phyloP scores from a whole-genome alignment of 2,888 invertebrate species.

The Cephonodes hylas region DNA sequence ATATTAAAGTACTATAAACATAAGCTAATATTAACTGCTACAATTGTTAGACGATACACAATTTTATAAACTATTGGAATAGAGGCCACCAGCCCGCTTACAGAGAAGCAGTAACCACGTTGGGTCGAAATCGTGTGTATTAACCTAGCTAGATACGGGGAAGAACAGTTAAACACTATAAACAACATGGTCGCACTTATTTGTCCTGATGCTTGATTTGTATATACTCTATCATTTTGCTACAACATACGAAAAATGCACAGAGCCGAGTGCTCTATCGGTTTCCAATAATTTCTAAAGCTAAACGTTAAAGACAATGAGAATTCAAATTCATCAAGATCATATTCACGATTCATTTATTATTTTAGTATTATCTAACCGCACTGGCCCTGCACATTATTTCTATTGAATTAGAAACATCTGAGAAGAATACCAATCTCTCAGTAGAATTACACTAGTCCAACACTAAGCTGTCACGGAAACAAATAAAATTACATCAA shows the following conservation, averaged over 20 bases:
- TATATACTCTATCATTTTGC: not conserved
- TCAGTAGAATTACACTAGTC: not conserved
- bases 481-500: not conserved
- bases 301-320: not conserved
- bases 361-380: not conserved
- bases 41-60: conserved; percentile 1
- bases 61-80: conserved; percentile 1
- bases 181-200: conserved; percentile 41
- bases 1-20: not conserved
- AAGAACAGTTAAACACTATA: conserved; percentile 44
- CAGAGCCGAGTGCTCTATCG: not conserved
- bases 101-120: conserved; percentile 36
- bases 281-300: not conserved
- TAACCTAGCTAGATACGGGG: conserved; percentile 51
- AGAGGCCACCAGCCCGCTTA: conserved; percentile 37
- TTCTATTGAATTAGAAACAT: not conserved
- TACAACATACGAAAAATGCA: not conserved
- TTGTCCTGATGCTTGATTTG: conserved; percentile 55
- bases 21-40: conserved; percentile 1
- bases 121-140: conserved; percentile 37
- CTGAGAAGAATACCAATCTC: not conserved
- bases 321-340: no score
- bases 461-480: not conserved
- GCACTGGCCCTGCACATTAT: not conserved
- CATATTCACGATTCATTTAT: not conserved